phyloP scores from a whole-genome alignment of 2,797 vertebrate species.

The Coregonus suidteri region DNA sequence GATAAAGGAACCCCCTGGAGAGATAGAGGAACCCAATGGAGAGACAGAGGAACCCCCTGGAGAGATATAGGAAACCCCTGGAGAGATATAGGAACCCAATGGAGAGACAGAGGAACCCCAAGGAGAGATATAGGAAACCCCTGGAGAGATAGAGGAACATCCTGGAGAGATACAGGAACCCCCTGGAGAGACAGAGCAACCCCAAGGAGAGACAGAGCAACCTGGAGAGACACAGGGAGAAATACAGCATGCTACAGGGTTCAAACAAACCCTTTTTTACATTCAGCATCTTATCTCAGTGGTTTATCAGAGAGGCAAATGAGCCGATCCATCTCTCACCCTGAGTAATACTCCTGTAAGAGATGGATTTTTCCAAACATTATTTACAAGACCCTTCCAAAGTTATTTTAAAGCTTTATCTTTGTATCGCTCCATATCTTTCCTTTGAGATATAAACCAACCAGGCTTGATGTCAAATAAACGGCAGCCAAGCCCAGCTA shows the following conservation, averaged over 20 bases:
- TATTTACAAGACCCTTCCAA: background rate
- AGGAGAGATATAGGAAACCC: conserved; percentile 36
- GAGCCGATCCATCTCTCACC: conserved; percentile 32
- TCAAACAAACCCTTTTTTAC: conserved; percentile 39
- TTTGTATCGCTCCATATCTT: background rate
- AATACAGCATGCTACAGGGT: conserved; percentile 21
- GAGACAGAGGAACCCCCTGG: conserved; percentile 32
- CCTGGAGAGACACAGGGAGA: background rate
- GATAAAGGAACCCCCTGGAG: conserved; percentile 37
- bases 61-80: no score
- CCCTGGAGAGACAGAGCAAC: conserved; percentile 35
- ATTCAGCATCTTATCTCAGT: conserved; percentile 37
- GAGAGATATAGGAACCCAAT: conserved; percentile 37
- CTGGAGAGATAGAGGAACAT: conserved; percentile 34
- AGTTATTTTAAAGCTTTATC: conserved; percentile 3
- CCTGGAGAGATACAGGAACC: conserved; percentile 32
- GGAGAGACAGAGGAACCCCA: conserved; percentile 33
- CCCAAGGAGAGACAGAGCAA: conserved; percentile 28
- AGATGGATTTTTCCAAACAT: background rate
- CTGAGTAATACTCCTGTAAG: background rate
- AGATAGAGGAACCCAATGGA: conserved; percentile 37
- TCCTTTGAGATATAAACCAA: background rate
- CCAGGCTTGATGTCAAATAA: background rate
- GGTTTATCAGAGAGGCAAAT: conserved; percentile 39
- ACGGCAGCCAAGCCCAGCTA: background rate